A percentile compares a stretch with the other conserved stretches of the same genome.
phyloP scores from a whole-genome alignment of 2,888 invertebrate species.

The Ochropleura leucogaster region DNA sequence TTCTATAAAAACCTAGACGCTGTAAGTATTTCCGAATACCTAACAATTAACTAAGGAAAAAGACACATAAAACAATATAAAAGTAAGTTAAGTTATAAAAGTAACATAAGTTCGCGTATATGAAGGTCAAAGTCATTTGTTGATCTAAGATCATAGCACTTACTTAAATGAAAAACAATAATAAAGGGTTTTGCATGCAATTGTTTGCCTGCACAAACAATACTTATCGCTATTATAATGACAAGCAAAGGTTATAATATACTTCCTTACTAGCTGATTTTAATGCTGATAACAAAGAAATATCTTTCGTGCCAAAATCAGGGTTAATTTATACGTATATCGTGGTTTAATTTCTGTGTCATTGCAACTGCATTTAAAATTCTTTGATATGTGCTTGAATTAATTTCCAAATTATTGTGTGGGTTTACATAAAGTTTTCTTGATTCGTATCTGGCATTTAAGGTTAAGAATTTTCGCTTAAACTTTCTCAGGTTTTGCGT shows the following conservation, averaged over 20 bases:
- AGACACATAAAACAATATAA: not conserved
- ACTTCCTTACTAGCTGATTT: conserved; percentile 54
- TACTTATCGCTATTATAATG: conserved; percentile 44
- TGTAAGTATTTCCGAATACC: not conserved
- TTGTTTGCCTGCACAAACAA: conserved; percentile 17
- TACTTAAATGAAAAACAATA: conserved; percentile 24
- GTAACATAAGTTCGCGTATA: conserved; percentile 1
- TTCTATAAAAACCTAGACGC: not conserved
- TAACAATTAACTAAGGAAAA: conserved; percentile 4
- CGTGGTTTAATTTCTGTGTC: conserved; percentile 51
- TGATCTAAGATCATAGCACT: conserved; percentile 30
- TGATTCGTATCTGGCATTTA: conserved; percentile 38
- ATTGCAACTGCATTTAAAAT: conserved; percentile 52
- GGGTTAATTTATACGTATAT: conserved; percentile 43
- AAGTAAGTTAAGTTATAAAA: not conserved
- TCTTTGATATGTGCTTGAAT: conserved; percentile 25
- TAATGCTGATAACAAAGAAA: conserved; percentile 35
- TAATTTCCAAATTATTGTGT: conserved; percentile 46
- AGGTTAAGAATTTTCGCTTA: conserved; percentile 21
- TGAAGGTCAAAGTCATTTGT: conserved; percentile 30
- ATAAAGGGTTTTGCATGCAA: conserved; percentile 31
- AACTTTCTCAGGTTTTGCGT: conserved; percentile 48
- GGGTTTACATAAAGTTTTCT: conserved; percentile 23
- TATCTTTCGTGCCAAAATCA: conserved; percentile 24
- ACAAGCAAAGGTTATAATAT: conserved; percentile 56